These are phyloP conservation scores for Dysdera silvatica DNA, from an alignment of 1,140 invertebrate species.

Conservation along the genomic window DNA sequence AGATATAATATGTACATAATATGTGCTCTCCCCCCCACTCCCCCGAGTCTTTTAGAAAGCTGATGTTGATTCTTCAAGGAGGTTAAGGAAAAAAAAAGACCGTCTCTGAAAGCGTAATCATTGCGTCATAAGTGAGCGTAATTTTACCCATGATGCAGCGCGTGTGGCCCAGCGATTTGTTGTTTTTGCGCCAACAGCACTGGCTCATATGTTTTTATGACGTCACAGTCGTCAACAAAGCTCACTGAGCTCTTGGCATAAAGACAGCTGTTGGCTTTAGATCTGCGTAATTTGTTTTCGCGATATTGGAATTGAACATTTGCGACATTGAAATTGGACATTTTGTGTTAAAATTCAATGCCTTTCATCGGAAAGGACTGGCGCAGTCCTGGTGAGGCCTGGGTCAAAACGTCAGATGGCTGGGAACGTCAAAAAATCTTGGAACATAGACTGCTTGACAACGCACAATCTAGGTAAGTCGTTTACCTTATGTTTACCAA, in stretches of 20 bases:
- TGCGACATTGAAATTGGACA: neutral
- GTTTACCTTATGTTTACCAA: too few species aligned
- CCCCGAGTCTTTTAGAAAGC: too few species aligned
- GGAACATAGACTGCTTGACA: conserved; percentile 32
- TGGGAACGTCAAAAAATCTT: conserved; percentile 93
- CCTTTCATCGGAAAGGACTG: conserved; percentile 67
- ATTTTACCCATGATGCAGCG: too few species aligned
- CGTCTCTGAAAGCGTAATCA: too few species aligned
- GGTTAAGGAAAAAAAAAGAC: too few species aligned
- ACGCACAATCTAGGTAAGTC: neutral
- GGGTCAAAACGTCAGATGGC: conserved; percentile 94
- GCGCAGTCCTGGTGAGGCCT: conserved; percentile 89
- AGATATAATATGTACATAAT: too few species aligned
- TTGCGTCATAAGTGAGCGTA: too few species aligned
- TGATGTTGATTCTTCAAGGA: too few species aligned
- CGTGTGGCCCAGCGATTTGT: too few species aligned
- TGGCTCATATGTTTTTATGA: conserved; percentile 30
- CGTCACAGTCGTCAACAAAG: conserved; percentile 28
- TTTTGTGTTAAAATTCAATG: conserved; percentile 62
- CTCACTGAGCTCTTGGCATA: conserved; percentile 17
- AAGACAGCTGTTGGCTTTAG: neutral
- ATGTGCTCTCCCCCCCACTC: too few species aligned
- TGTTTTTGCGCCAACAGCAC: too few species aligned
- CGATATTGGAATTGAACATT: neutral
- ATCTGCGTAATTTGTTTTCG: conserved; percentile 23